A percentile compares a stretch with the other conserved stretches of the same genome.
phyloP scores from a whole-genome alignment of 2,113 vertebrate genomes.

The Etheostoma cragini region DNA sequence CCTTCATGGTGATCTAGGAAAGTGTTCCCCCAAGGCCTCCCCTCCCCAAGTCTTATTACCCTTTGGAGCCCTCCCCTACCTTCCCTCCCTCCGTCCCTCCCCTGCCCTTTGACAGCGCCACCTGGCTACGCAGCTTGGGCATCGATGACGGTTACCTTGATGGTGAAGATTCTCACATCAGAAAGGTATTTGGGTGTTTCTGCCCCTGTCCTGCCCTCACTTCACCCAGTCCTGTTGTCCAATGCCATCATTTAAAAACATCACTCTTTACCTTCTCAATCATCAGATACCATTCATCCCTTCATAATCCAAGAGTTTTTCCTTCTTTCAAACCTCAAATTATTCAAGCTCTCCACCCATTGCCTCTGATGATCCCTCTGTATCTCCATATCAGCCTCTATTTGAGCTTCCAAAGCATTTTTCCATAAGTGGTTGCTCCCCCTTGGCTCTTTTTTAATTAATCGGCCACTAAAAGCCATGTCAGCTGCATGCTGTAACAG shows the following conservation, averaged over 20 bases:
- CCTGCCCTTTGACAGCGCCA: conserved; percentile 89
- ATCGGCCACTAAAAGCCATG: not conserved
- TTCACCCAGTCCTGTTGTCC: not conserved
- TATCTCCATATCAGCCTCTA: conserved; percentile 3
- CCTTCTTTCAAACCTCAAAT: not conserved
- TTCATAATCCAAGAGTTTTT: not conserved
- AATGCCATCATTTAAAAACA: conserved; percentile 3
- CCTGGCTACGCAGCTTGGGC: conserved; percentile 91
- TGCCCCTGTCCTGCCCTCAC: not conserved
- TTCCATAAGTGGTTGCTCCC: not conserved
- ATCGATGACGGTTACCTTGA: conserved; percentile 84
- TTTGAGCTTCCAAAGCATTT: not conserved
- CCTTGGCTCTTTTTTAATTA: not conserved
- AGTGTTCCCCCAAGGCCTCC: conserved; percentile 94
- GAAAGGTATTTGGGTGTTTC: conserved; percentile 80
- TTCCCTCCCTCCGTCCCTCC: conserved; percentile 84
- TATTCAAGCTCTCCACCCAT: not conserved
- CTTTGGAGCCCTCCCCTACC: conserved; percentile 89
- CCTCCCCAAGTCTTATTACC: conserved; percentile 96
- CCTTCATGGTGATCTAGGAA: conserved; percentile 85
- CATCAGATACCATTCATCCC: not conserved
- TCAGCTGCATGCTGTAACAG: not conserved
- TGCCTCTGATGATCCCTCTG: not conserved
- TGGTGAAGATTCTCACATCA: conserved; percentile 78
- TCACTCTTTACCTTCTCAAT: not conserved